phyloP scores from a whole-genome alignment of 2,888 invertebrate genomes.

The Ornithoptera alexandrae region DNA sequence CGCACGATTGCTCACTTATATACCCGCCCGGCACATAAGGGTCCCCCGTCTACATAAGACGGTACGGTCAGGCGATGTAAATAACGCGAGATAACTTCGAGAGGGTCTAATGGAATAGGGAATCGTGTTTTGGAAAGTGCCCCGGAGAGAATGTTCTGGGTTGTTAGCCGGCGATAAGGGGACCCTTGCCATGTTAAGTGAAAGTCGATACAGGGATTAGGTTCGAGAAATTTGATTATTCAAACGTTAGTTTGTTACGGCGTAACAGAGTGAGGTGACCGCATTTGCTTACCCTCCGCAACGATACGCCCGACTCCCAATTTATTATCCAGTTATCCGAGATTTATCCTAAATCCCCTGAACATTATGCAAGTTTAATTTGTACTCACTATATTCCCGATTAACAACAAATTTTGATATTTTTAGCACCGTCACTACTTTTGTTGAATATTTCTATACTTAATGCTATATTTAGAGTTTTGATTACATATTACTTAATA shows the following conservation, averaged over 20 bases:
- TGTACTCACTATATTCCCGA: neutral
- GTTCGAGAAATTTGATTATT: constrained; percentile 67
- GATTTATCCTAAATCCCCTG: constrained; percentile 8
- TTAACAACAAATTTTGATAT: neutral
- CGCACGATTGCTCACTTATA: constrained; percentile 65
- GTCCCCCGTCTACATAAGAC: constrained; percentile 72
- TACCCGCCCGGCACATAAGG: constrained; percentile 61
- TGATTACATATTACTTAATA: no score
- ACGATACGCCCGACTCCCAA: constrained; percentile 3
- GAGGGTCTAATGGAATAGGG: constrained; percentile 79
- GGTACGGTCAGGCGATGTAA: constrained; percentile 79
- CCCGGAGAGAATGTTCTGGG: constrained; percentile 72
- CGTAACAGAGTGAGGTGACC: constrained; percentile 31
- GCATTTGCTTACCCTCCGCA: constrained; percentile 17
- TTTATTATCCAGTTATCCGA: constrained; percentile 12
- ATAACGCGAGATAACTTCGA: constrained; percentile 77
- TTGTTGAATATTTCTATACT: neutral
- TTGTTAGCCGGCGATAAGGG: constrained; percentile 60
- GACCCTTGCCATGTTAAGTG: constrained; percentile 60
- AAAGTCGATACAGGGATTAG: constrained; percentile 73
- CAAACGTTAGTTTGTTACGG: constrained; percentile 49
- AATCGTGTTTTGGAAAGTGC: constrained; percentile 76
- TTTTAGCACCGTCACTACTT: neutral
- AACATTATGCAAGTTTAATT: constrained; percentile 14
- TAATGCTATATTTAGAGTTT: neutral